phyloP scores from a whole-genome alignment of 2,797 vertebrate species.

The Chiroxiphia lanceolata region DNA sequence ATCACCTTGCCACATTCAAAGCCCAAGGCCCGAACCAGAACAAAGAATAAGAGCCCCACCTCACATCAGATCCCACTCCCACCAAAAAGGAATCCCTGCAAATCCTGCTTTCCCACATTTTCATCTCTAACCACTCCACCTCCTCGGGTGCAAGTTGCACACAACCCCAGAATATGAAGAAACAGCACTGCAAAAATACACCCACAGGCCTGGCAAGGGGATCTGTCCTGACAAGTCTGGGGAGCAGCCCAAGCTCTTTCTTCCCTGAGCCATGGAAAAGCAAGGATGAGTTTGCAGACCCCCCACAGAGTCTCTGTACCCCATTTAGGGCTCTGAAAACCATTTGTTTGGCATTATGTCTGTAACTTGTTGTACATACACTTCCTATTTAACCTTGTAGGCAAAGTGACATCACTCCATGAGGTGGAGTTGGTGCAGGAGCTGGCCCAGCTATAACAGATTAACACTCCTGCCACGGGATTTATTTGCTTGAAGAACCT shows the following conservation, averaged over 20 bases:
- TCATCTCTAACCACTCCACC: not conserved
- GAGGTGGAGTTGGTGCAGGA: not conserved
- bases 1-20: not conserved
- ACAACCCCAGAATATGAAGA: not conserved
- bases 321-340: not conserved
- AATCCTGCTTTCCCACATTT: slow-evolving; percentile 30
- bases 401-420: not conserved
- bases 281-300: not conserved
- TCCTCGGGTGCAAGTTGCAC: not conserved
- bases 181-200: not conserved
- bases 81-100: not conserved
- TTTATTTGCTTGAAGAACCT: not conserved
- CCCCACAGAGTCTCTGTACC: not conserved
- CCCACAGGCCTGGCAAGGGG: not conserved
- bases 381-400: not conserved
- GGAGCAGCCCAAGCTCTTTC: not conserved
- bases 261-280: not conserved
- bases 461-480: not conserved
- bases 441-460: not conserved
- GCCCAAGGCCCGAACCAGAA: not conserved
- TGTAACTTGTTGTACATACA: accelerated
- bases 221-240: not conserved
- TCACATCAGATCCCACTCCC: not conserved
- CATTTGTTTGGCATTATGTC: not conserved
- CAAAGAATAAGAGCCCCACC: not conserved